Conservation (phyloP, 2,888 invertebrate genomes). For the Cistogaster globosa region DNA sequence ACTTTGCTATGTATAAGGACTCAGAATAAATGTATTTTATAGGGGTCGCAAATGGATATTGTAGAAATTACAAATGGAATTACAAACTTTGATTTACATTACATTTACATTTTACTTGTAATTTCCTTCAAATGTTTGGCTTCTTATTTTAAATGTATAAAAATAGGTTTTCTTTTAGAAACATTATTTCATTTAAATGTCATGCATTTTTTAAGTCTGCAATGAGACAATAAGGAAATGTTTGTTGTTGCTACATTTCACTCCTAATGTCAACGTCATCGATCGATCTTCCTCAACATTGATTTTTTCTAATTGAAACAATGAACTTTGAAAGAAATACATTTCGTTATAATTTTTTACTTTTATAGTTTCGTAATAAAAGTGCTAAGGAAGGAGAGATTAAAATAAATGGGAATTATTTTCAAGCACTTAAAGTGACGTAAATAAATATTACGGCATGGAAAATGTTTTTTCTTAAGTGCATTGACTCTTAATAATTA, state of each 20-base stretch:
- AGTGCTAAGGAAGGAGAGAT: neutral
- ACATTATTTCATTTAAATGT: constrained; percentile 51
- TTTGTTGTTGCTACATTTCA: constrained; percentile 1
- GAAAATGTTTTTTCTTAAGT: constrained; percentile 30
- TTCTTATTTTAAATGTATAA: neutral
- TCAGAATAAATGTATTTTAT: too few species aligned
- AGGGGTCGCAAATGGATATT: too few species aligned
- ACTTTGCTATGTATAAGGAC: too few species aligned
- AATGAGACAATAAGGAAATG: constrained; percentile 57
- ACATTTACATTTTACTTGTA: too few species aligned
- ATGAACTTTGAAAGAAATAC: constrained; percentile 62
- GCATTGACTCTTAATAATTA: constrained; percentile 44
- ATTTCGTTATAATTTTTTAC: neutral
- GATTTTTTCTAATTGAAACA: constrained; percentile 58
- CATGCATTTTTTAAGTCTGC: constrained; percentile 50
- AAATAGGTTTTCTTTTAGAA: neutral
- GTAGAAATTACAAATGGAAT: too few species aligned
- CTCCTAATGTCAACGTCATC: constrained; percentile 33
- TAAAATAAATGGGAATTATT: neutral
- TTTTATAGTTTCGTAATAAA: too few species aligned
- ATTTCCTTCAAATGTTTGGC: neutral
- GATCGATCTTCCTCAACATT: constrained; percentile 29
- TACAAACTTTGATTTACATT: too few species aligned
- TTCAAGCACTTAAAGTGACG: neutral
- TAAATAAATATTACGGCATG: constrained; percentile 6